Evolutionary conservation across 2,888 invertebrate species (phyloP).

Genomic region (Linnaemya vulpina): DNA sequence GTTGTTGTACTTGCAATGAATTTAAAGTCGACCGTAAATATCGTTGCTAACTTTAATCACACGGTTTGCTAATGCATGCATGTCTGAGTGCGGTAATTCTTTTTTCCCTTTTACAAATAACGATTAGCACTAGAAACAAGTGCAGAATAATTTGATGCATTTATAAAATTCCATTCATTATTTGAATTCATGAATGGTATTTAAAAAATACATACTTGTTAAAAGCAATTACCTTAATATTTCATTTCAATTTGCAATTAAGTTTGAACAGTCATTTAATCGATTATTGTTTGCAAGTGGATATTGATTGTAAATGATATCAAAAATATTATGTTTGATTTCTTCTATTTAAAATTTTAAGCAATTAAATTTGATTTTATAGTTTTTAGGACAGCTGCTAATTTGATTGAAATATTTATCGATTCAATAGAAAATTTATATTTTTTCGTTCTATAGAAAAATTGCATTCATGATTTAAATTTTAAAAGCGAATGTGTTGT

Average conservation of each 20-base stretch:
- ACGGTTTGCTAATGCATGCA: slow-evolving; percentile 34
- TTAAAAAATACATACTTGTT: not conserved
- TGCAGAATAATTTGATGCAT: not conserved
- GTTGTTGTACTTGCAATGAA: slow-evolving; percentile 9
- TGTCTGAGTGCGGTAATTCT: slow-evolving; percentile 40
- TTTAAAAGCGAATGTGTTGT: not conserved
- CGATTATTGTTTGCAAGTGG: not conserved
- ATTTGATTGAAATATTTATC: not conserved
- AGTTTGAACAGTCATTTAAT: not conserved
- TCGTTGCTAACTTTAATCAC: no score
- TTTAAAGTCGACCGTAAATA: not conserved
- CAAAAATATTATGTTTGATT: not conserved
- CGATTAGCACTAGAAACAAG: slow-evolving; percentile 28
- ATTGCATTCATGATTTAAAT: not conserved
- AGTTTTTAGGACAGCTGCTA: not conserved
- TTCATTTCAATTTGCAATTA: not conserved
- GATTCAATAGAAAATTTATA: not conserved
- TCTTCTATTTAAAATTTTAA: not conserved
- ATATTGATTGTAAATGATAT: not conserved
- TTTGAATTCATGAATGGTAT: not conserved
- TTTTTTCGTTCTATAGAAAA: not conserved
- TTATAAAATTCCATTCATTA: not conserved
- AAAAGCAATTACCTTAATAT: not conserved
- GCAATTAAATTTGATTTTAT: not conserved
- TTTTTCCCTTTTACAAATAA: not conserved